Conservation (phyloP, 2,113 vertebrate genomes). For the Antechinus stuartii region DNA sequence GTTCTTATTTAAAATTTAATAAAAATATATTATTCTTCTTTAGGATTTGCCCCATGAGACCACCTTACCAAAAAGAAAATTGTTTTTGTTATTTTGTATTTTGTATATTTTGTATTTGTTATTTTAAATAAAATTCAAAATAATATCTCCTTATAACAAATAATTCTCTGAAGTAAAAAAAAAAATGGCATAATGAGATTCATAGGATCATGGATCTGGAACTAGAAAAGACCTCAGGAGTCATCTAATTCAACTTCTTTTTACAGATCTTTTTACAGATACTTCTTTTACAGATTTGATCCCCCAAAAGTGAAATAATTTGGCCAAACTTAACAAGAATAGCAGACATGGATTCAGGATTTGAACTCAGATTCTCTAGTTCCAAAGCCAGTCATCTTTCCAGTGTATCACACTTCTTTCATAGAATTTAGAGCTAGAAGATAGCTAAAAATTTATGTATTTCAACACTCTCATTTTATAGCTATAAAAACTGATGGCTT, state of each 20-base stretch:
- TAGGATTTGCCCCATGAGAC: not conserved
- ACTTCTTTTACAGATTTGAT: not conserved
- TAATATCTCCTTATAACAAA: slow-evolving; percentile 3
- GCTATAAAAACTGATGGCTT: not conserved
- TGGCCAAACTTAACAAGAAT: not conserved
- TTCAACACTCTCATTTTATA: not conserved
- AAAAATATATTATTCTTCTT: slow-evolving; percentile 22
- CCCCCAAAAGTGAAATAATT: not conserved
- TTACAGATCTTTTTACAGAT: not conserved
- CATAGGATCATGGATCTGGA: not conserved
- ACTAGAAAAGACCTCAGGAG: not conserved
- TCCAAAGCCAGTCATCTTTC: not conserved
- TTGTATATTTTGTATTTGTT: too few species aligned
- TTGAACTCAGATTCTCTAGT: not conserved
- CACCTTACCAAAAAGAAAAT: not conserved
- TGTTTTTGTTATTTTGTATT: not conserved
- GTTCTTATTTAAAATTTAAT: slow-evolving; percentile 41
- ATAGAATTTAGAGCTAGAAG: not conserved
- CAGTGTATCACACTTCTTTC: not conserved
- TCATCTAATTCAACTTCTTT: not conserved
- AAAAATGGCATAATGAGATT: not conserved
- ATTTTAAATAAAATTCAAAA: not conserved
- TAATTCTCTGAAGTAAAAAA: slow-evolving; percentile 32
- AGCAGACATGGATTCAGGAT: not conserved
- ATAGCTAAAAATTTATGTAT: not conserved